Percentiles rank a stretch among this genome's conserved stretches.
Evolutionary conservation across 1,140 invertebrate species (phyloP).

Genomic region (Brachionus asplanchnoidis): DNA sequence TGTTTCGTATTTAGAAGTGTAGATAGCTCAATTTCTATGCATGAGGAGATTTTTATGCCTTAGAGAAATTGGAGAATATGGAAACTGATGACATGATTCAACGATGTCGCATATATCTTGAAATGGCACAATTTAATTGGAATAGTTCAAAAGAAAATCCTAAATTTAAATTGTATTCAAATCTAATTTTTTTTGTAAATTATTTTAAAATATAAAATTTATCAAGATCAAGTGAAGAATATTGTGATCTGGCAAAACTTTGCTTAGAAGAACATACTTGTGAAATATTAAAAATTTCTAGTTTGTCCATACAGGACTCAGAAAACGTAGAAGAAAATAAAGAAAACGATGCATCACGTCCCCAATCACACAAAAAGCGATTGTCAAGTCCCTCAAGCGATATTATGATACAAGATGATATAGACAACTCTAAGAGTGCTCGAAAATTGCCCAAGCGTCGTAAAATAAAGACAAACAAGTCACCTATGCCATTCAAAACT

Average conservation of each 20-base stretch:
- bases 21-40: background rate
- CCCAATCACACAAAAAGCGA: background rate
- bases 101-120: background rate
- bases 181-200: background rate
- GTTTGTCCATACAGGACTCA: background rate
- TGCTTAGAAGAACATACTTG: background rate
- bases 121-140: conserved; percentile 34
- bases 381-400: background rate
- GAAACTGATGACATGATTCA: background rate
- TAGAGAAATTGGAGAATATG: conserved; percentile 7
- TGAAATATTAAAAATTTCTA: background rate
- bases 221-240: conserved; percentile 13
- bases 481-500: background rate
- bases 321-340: background rate
- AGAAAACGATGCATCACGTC: background rate
- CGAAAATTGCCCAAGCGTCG: background rate
- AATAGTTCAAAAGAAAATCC: background rate
- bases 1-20: background rate
- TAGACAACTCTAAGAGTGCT: background rate
- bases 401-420: background rate
- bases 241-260: background rate
- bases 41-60: background rate
- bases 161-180: background rate
- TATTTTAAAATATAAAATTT: background rate
- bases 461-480: background rate